Evolutionary conservation across 2,797 vertebrate species (phyloP), one percentile per base, ranked within the genome.

Genomic region (Micromesistius poutassou): DNA sequence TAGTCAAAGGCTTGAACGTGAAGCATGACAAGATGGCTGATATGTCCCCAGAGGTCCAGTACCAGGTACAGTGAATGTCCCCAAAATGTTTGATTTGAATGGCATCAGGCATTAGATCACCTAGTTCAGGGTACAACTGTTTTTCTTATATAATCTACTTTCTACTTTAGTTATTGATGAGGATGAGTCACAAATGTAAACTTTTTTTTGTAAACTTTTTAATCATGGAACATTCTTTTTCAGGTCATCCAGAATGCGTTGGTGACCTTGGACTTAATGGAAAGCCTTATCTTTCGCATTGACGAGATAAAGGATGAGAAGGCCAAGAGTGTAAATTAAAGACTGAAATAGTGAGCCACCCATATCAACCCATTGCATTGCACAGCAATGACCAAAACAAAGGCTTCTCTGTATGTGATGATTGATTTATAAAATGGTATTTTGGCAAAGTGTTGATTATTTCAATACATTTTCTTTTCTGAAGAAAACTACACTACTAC

Each of bases 251-350:
- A 96, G 87, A 97, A 96, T 0, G 97, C 96, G 78, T 88, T 99
- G 91, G 96, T 96, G 91, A 98, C 97, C 1, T 98, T 97, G 89
- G 98, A 99, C 94, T 93, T 98, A 89, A 98, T 98, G 92, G 96
- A 97, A 93, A 98, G 97, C 88, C 95, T 99, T 78, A 94, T 97
- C 38, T 91, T 94, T 80, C 95, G 96, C 77, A 96, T 97, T 62
- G 96, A 98, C 87, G 97, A 99, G 89, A 94, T 99, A 78, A 91
- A 94, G 77, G 95, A 96, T 87, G 93, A 94, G 82, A 96, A 95
- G 88, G 84, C 80, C 78, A 95, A 94, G 91, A 84, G 78, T 84
- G 79, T 78, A 87, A 83, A 89, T 77, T 91, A 82, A 85, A 5
- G 22, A 73, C 46, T 16, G 68, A 66, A 36, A 40, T 28, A 71